phyloP scores from a whole-genome alignment of 2,113 vertebrate genomes.

The Burhinus oedicnemus region DNA sequence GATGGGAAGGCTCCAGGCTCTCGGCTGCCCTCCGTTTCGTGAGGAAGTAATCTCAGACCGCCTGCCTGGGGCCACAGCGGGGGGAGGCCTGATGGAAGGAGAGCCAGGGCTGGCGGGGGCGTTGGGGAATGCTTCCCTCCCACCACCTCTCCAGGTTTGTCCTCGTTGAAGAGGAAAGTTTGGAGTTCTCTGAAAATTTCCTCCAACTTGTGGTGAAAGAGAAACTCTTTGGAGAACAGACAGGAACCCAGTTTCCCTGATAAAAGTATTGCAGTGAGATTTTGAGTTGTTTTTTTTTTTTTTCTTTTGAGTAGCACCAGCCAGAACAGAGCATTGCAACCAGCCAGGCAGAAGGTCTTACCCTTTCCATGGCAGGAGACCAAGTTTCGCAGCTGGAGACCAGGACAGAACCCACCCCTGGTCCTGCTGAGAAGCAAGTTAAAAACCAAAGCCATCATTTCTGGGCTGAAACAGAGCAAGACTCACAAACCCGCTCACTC shows the following conservation, averaged over 20 bases:
- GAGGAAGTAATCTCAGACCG: background rate
- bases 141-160: background rate
- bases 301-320: background rate
- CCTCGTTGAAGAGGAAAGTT: background rate
- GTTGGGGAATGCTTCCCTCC: background rate
- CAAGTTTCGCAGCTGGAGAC: slow-evolving; percentile 14
- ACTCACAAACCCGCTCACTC: background rate
- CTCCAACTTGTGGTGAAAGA: slow-evolving; percentile 22
- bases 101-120: background rate
- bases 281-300: background rate
- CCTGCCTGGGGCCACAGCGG: rapidly evolving
- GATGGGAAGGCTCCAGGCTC: background rate
- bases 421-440: background rate
- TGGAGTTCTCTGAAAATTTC: background rate
- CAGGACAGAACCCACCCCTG: background rate
- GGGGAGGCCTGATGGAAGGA: background rate
- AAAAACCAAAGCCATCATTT: slow-evolving; percentile 25
- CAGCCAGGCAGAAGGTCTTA: slow-evolving; percentile 24
- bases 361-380: background rate
- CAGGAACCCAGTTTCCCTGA: background rate
- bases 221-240: background rate
- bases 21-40: background rate
- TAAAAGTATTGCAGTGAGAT: background rate
- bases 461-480: background rate
- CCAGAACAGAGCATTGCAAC: background rate